A percentile compares a stretch with the other conserved stretches of the same genome.
Conservation (phyloP, 2,888 invertebrate species). For the Drosophila melanosoma region DNA sequence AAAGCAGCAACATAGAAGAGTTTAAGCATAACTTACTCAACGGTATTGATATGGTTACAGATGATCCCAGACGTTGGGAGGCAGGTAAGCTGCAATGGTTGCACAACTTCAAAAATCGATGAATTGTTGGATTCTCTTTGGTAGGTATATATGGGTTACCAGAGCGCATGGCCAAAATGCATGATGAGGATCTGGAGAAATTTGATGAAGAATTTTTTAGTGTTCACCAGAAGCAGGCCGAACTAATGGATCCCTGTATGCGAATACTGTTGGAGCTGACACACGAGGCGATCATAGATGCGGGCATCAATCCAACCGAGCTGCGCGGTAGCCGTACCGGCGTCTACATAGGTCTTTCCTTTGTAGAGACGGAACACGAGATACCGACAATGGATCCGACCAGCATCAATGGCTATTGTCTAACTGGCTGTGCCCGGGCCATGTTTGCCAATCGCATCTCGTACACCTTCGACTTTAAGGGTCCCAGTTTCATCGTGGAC, state of each 20-base stretch:
- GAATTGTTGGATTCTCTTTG: background rate
- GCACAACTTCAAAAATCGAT: background rate
- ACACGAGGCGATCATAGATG: constrained; percentile 96
- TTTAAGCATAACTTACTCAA: constrained; percentile 96
- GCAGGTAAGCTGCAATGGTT: constrained; percentile 86
- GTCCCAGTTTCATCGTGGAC: constrained; percentile 98
- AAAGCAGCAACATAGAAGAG: constrained; percentile 95
- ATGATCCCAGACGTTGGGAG: constrained; percentile 95
- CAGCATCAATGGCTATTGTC: constrained; percentile 93
- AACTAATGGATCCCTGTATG: constrained; percentile 96
- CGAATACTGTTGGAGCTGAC: constrained; percentile 95
- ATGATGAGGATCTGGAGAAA: constrained; percentile 88
- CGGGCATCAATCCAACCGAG: constrained; percentile 93
- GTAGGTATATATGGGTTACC: constrained; percentile 91
- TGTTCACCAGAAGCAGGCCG: constrained; percentile 95
- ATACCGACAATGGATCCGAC: constrained; percentile 93
- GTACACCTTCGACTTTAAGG: constrained; percentile 97
- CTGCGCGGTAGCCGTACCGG: constrained; percentile 95
- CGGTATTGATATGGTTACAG: constrained; percentile 96
- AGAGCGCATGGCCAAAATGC: constrained; percentile 92
- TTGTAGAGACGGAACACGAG: constrained; percentile 95
- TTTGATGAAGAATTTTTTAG: constrained; percentile 96
- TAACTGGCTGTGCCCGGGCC: constrained; percentile 96
- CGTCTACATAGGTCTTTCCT: constrained; percentile 96
- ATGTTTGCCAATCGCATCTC: constrained; percentile 99